Percentiles rank a stretch among this genome's conserved stretches.
Conservation (phyloP, 2,113 vertebrate species). For the Chionodraco myersi region DNA sequence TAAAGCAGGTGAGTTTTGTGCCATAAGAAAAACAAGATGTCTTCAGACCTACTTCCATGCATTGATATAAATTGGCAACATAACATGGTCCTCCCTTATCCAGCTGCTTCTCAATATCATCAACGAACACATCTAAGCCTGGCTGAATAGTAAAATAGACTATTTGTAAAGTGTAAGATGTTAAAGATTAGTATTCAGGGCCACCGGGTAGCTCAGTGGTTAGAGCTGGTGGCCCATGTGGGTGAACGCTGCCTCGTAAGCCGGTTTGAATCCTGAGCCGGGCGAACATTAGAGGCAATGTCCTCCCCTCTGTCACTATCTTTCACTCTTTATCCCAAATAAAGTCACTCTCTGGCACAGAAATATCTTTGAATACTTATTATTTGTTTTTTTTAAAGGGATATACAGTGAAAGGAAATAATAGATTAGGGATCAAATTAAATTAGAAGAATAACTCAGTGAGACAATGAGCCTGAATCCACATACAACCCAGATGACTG, state of each 20-base stretch:
- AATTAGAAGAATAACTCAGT: background rate
- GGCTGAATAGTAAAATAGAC: too few species aligned
- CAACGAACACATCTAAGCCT: background rate
- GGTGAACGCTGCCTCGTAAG: too few species aligned
- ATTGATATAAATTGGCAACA: slow-evolving; percentile 12
- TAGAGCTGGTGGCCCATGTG: too few species aligned
- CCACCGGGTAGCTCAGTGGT: too few species aligned
- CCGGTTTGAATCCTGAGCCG: too few species aligned
- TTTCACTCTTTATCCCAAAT: too few species aligned
- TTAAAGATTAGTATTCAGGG: background rate
- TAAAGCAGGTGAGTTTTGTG: slow-evolving; percentile 2
- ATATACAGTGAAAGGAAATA: background rate
- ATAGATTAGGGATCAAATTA: background rate
- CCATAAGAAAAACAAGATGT: background rate
- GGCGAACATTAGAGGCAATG: too few species aligned
- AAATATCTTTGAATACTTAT: too few species aligned
- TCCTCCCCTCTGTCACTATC: too few species aligned
- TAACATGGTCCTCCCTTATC: background rate
- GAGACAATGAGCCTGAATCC: background rate
- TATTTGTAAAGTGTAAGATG: background rate
- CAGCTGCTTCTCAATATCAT: background rate
- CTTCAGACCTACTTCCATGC: background rate
- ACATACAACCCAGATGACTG: slow-evolving; percentile 10
- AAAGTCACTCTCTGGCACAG: too few species aligned
- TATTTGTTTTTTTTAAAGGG: too few species aligned